Evolutionary conservation across 2,888 invertebrate genomes (phyloP), one percentile per base, ranked within the genome.

Genomic region (Danaus chrysippus): DNA sequence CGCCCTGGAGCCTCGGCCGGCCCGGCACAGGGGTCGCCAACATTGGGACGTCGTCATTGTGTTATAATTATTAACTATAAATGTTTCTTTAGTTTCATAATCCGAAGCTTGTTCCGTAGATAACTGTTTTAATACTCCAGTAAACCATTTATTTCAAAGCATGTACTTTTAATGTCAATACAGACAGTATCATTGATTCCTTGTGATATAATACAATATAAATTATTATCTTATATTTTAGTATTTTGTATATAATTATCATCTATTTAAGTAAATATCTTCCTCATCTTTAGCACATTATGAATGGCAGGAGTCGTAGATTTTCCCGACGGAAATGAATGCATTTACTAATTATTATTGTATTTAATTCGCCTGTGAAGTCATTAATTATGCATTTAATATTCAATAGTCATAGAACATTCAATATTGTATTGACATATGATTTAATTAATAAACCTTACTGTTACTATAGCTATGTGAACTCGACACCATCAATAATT

Each of bases 211-310:
- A 34, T 3, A 34, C 23, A 34, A 34, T 34, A 6, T 34, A 34
- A 34, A 34, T 34, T 34, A 34, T 34, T 34, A 34, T 34, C 23
- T 8, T 34, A 6, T 34, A 54, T 54, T 53, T 41, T 54, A 46
- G 54, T 60, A 56, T 63, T 49, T 17, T 60, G 55, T 19, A 49
- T 53, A 56, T 41, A 43, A 43, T 56, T 63, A 34, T 43, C 61
- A 58, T 61, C 58, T 56, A 56, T 41, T 42, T 58, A 58, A n/a
- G n/a, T n/a, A n/a, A 52, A 54, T 58, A 23, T 55, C 61, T 58
- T 56, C 58, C 53, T 59, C 56, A 41, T 49, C 52, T 56, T 55
- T 56, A 61, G 44, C 56, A 46, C 42, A 42, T 58, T 64, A 58
- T 64, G 58, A 61, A 58, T 58, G 55, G 56, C 49, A 49, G 10